Evolutionary conservation across 2,888 invertebrate genomes (phyloP).

Genomic region (Drosophila paranaensis): DNA sequence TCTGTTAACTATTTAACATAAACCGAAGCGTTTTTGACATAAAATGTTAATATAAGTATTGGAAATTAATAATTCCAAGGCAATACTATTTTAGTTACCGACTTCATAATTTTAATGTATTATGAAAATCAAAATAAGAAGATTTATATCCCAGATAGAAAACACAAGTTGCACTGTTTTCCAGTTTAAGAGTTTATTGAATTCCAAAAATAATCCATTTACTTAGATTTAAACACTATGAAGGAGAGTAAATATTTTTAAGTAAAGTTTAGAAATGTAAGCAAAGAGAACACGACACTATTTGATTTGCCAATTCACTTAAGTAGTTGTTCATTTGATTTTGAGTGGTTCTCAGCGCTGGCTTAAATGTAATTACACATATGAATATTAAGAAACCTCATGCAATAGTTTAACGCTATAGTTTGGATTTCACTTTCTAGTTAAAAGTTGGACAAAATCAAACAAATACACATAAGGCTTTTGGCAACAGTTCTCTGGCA

Average conservation of each 20-base stretch:
- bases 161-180: neutral
- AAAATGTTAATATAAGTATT: neutral
- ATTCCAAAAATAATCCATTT: slow-evolving; percentile 34
- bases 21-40: neutral
- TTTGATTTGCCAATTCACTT: slow-evolving; percentile 17
- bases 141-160: neutral
- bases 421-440: slow-evolving; percentile 39
- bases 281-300: slow-evolving; percentile 43
- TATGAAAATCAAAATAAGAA: no score
- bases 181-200: slow-evolving; percentile 31
- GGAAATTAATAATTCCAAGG: no score
- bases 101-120: no score
- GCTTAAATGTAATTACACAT: slow-evolving; percentile 19
- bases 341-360: slow-evolving; percentile 37
- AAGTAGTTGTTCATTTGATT: slow-evolving; percentile 8
- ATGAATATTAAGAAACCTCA: slow-evolving; percentile 57
- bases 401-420: slow-evolving; percentile 53
- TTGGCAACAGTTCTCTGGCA: slow-evolving; percentile 51
- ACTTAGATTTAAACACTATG: slow-evolving; percentile 37
- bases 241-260: slow-evolving; percentile 29
- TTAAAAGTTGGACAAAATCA: slow-evolving; percentile 51
- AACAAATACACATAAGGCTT: slow-evolving; percentile 49
- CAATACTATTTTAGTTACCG: no score
- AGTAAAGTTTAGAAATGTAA: slow-evolving; percentile 26
- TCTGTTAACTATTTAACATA: slow-evolving; percentile 9